A percentile compares a stretch with the other conserved stretches of the same genome.
Evolutionary conservation across 1,140 invertebrate species (phyloP).

Genomic region (Drosophila lowei): DNA sequence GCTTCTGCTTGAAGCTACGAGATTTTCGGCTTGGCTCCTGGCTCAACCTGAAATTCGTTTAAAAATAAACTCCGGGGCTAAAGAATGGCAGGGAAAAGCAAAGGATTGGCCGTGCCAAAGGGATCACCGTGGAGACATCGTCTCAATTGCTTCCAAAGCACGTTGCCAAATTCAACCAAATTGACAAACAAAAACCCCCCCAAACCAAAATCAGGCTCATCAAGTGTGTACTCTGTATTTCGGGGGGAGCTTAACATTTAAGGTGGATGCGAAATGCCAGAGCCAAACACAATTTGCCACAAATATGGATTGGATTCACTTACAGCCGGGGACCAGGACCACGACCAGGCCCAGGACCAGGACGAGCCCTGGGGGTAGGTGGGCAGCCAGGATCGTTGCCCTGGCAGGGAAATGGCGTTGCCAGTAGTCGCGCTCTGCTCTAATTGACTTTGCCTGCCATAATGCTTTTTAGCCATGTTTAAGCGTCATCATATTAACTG

Average conservation of each 20-base stretch:
- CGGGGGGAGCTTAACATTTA: conserved; percentile 21
- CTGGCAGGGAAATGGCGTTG: conserved; percentile 21
- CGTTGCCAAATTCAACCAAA: conserved; percentile 62
- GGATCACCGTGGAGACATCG: conserved; percentile 55
- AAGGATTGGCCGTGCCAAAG: conserved; percentile 53
- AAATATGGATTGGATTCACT: conserved; percentile 62
- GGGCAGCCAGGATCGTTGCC: conserved; percentile 3
- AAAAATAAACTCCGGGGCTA: conserved; percentile 49
- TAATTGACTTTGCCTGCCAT: conserved; percentile 73
- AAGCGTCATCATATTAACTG: conserved; percentile 70
- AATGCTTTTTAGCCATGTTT: conserved; percentile 73
- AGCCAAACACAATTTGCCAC: conserved; percentile 67
- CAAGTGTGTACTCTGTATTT: conserved; percentile 28
- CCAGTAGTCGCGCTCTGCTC: conserved; percentile 31
- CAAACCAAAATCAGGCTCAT: conserved; percentile 49
- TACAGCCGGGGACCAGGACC: conserved; percentile 24
- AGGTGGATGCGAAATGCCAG: conserved; percentile 47
- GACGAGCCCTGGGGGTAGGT: no score
- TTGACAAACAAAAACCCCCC: conserved; percentile 66
- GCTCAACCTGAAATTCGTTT: conserved; percentile 50
- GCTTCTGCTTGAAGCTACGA: conserved; percentile 9
- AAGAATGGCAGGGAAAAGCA: not conserved
- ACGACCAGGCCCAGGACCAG: no score
- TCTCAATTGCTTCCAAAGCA: conserved; percentile 44
- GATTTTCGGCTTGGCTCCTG: conserved; percentile 20